phyloP scores from a whole-genome alignment of 1,140 invertebrate species.

The Drosophila mayri region DNA sequence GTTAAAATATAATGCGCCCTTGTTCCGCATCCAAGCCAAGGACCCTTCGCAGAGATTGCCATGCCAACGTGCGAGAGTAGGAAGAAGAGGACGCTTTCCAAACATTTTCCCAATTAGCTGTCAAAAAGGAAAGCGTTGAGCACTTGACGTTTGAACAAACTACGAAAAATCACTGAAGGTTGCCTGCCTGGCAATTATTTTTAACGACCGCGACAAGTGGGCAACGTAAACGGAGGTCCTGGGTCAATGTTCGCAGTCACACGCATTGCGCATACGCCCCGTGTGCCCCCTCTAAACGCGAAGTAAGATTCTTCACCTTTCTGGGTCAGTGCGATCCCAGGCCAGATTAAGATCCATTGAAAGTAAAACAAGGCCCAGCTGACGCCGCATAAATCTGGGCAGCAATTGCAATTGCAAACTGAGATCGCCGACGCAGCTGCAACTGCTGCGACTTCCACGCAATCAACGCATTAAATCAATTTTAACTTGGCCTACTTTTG shows the following conservation, averaged over 20 bases:
- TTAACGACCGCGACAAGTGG: conserved; percentile 56
- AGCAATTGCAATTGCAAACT: conserved; percentile 14
- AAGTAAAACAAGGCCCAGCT: conserved; percentile 59
- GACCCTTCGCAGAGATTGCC: conserved; percentile 29
- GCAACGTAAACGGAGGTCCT: conserved; percentile 19
- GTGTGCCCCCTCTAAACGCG: not conserved
- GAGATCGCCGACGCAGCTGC: conserved; percentile 40
- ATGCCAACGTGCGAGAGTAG: conserved; percentile 26
- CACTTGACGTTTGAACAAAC: conserved; percentile 39
- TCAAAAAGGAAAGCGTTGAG: conserved; percentile 39
- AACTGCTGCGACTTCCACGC: conserved; percentile 45
- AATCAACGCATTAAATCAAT: conserved; percentile 82
- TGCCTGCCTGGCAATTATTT: conserved; percentile 66
- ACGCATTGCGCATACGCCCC: conserved; percentile 64
- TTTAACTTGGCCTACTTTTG: conserved; percentile 83
- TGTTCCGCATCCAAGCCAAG: conserved; percentile 43
- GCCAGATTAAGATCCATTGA: conserved; percentile 60
- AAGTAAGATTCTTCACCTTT: not conserved
- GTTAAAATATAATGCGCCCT: conserved; percentile 78
- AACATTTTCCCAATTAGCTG: conserved; percentile 72
- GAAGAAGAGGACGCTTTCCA: conserved; percentile 22
- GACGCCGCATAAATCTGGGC: conserved; percentile 56
- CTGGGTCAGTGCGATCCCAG: conserved; percentile 46
- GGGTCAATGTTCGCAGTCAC: conserved; percentile 58
- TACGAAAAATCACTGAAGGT: conserved; percentile 27